Base-by-base conservation (phyloP, 2,888 invertebrate genomes). In the Sarcophaga caerulescens region DNA sequence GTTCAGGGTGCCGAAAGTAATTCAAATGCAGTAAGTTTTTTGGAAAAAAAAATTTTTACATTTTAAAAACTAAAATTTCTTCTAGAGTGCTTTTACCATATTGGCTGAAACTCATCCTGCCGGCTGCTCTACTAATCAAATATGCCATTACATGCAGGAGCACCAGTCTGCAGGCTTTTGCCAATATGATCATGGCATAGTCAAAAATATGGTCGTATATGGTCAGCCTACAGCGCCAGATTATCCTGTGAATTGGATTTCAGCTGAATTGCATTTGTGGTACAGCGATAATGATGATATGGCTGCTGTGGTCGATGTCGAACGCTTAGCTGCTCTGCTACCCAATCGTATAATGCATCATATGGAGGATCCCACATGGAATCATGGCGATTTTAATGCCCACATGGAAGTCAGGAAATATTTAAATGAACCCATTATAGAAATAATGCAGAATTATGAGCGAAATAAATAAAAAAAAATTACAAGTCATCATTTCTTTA, bases 121-220 rank as follows among this genome's bases (percentile, higher is more conserved):
- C 0, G 92, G 92, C 4, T 87, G 87, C 60, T 92, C 92, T 1
- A 90, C 90, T 5, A 89, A 91, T 87, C 92, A 92, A 84, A 88
- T 91, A 57, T 78, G 90, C 4, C 91, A 92, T 71, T 92, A 91
- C 63, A 45, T 90, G 44, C 92, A 92, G 66, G 89, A 90, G 45
- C 89, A 89, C 10, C 89, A 89, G 14, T 90, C 90, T 0, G 90
- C 90, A 4, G 76, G 89, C 57, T 91, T 91, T 35, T 87, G 91
- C 0, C 89, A 86, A 2, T 92, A 88, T 23, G 92, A 91, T 60
- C 83, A 88, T 52, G 92, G 92, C 1, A 52, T 74, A 1, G 88
- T 79, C n/a, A 84, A 81, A 17, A 91, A 91, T 69, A 23, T 90
- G 4, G n/a, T 86, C 17, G 1, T 86, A 0, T 91, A 91, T 71